Conservation (phyloP, 2,888 invertebrate species). For the Listrodromus nycthemerus region DNA sequence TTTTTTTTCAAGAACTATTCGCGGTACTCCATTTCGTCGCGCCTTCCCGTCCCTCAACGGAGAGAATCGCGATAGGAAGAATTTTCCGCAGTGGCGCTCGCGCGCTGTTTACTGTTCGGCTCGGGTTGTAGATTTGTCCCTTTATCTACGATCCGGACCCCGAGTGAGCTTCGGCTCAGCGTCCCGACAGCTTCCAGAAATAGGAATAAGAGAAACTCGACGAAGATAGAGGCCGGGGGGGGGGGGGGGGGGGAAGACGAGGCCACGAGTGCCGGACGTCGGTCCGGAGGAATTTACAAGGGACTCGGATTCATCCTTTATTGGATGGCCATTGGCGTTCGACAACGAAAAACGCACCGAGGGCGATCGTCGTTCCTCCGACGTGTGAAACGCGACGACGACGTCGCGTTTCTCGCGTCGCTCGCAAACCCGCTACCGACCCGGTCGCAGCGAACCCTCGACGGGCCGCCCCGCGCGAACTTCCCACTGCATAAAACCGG, state of each 20-base stretch:
- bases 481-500: background rate
- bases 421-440: background rate
- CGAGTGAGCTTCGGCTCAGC: constrained; percentile 69
- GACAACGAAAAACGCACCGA: constrained; percentile 34
- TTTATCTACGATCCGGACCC: constrained; percentile 77
- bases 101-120: constrained; percentile 37
- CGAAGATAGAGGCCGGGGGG: constrained; percentile 28
- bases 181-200: constrained; percentile 49
- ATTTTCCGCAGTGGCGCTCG: background rate
- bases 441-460: background rate
- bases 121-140: constrained; percentile 75
- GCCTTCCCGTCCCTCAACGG: background rate
- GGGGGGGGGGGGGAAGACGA: constrained; percentile 37
- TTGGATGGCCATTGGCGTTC: constrained; percentile 33
- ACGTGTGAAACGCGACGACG: constrained; percentile 52
- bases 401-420: too few relatives aligned
- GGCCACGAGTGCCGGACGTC: constrained; percentile 57
- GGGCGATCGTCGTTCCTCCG: constrained; percentile 8
- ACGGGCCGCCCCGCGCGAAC: background rate
- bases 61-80: background rate
- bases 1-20: too few relatives aligned
- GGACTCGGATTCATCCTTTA: constrained; percentile 39
- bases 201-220: constrained; percentile 46
- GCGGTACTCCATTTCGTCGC: background rate
- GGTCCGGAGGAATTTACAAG: constrained; percentile 52